A percentile compares a stretch with the other conserved stretches of the same genome.
phyloP scores from a whole-genome alignment of 2,888 invertebrate species.

The Sinhomidia bicolor region DNA sequence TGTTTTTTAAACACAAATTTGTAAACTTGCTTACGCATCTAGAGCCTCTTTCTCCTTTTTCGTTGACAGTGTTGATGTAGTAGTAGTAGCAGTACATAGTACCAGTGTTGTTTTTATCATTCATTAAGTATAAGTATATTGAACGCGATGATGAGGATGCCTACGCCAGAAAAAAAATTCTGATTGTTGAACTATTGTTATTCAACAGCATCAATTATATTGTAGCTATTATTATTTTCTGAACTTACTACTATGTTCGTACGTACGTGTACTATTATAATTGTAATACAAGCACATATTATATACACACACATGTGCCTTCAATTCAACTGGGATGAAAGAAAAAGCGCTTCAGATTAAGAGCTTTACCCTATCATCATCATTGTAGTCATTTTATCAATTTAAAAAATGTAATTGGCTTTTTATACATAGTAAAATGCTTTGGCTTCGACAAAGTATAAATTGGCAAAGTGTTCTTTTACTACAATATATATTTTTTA shows the following conservation, averaged over 20 bases:
- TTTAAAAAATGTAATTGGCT: constrained; percentile 53
- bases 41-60: constrained; percentile 37
- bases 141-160: too few relatives aligned
- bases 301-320: neutral
- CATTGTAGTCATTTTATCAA: constrained; percentile 48
- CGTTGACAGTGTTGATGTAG: constrained; percentile 22
- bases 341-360: neutral
- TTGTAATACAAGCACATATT: too few relatives aligned
- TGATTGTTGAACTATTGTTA: constrained; percentile 29
- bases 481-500: constrained; percentile 34
- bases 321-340: neutral
- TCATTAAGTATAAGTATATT: too few relatives aligned
- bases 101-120: too few relatives aligned
- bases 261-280: neutral
- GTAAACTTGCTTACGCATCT: constrained; percentile 48
- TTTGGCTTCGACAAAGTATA: neutral
- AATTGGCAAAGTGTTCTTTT: constrained; percentile 44
- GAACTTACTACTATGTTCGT: too few relatives aligned
- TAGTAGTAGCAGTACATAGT: neutral
- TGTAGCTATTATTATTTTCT: neutral
- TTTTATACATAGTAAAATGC: constrained; percentile 11
- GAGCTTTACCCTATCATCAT: constrained; percentile 9
- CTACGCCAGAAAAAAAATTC: neutral
- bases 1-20: constrained; percentile 38
- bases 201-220: constrained; percentile 34